Percentiles rank a stretch among this genome's conserved stretches.
These are phyloP conservation scores for Atta colombica DNA, from an alignment of 1,140 invertebrate genomes.

Conservation along the genomic window DNA sequence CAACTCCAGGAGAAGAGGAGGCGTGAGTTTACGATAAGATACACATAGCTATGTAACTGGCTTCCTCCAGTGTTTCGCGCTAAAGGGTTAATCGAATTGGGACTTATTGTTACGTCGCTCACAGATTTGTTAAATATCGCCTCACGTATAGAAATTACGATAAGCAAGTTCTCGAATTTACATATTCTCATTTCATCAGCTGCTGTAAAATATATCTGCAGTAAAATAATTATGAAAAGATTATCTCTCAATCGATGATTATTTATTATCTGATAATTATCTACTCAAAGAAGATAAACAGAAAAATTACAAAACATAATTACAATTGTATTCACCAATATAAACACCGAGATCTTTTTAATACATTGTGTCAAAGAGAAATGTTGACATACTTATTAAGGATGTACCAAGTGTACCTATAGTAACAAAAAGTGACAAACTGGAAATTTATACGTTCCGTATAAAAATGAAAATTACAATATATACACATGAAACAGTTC, in stretches of 20 bases:
- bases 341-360: not conserved
- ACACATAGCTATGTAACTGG: conserved; percentile 60
- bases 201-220: not conserved
- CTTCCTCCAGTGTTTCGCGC: conserved; percentile 56
- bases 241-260: not conserved
- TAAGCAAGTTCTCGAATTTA: not conserved
- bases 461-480: too few relatives aligned
- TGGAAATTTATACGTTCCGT: too few relatives aligned
- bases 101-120: conserved; percentile 71
- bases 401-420: too few relatives aligned
- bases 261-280: not conserved
- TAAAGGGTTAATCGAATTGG: conserved; percentile 78
- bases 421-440: too few relatives aligned
- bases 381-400: not conserved
- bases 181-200: not conserved
- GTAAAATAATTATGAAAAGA: not conserved
- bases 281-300: not conserved
- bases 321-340: not conserved
- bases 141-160: not conserved
- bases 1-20: conserved; percentile 73
- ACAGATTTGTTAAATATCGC: conserved; percentile 36
- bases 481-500: too few relatives aligned
- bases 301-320: not conserved
- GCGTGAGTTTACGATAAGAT: conserved; percentile 76
- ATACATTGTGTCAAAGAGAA: not conserved